phyloP scores from a whole-genome alignment of 2,888 invertebrate genomes.

The Drosophila borborema region DNA sequence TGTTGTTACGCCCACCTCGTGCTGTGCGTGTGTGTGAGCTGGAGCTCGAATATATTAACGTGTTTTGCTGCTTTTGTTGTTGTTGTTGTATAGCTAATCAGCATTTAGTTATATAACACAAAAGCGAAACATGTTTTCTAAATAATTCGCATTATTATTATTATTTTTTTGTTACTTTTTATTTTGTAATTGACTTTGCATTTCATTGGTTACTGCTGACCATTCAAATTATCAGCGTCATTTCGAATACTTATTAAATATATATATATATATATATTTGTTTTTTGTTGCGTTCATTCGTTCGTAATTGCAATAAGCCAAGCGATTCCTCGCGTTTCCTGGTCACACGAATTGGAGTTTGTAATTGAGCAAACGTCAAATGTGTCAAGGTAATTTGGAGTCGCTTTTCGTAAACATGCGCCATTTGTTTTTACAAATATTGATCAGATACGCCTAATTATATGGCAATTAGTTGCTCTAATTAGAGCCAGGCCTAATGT shows the following conservation, averaged over 20 bases:
- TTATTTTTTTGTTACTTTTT: not conserved
- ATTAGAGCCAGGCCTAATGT: slow-evolving; percentile 18
- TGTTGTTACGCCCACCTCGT: slow-evolving; percentile 45
- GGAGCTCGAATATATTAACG: slow-evolving; percentile 23
- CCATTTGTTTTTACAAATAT: slow-evolving; percentile 9
- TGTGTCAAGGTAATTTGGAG: slow-evolving; percentile 41
- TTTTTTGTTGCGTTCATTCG: not conserved
- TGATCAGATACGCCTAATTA: slow-evolving; percentile 40
- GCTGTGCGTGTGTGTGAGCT: slow-evolving; percentile 11
- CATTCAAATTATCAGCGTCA: slow-evolving; percentile 20
- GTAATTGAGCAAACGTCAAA: slow-evolving; percentile 35
- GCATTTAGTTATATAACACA: slow-evolving; percentile 22
- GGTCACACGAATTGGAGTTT: slow-evolving; percentile 33
- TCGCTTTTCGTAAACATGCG: not conserved
- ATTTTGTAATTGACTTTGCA: slow-evolving; percentile 10
- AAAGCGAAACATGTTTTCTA: slow-evolving; percentile 10
- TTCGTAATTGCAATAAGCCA: slow-evolving; percentile 26
- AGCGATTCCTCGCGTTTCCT: slow-evolving; percentile 32
- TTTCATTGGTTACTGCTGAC: slow-evolving; percentile 6
- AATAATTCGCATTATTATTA: slow-evolving; percentile 14
- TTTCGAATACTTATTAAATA: not conserved
- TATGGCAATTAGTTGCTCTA: slow-evolving; percentile 46
- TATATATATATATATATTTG: not conserved
- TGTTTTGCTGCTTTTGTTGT: slow-evolving; percentile 22
- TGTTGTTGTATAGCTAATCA: slow-evolving; percentile 1